phyloP scores from a whole-genome alignment of 2,888 invertebrate species.

The Syrista parreyssii region DNA sequence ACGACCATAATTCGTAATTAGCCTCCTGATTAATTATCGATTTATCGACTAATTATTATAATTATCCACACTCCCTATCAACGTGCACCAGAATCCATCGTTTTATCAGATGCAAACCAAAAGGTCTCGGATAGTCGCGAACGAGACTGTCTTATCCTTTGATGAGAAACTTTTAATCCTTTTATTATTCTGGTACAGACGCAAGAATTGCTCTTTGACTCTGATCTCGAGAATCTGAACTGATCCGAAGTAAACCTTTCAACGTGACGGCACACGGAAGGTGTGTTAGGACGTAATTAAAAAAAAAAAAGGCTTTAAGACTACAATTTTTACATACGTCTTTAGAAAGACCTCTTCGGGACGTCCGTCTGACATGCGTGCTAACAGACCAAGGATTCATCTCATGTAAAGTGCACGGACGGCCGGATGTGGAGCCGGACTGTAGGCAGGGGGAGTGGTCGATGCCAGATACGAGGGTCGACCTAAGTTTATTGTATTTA shows the following conservation, averaged over 20 bases:
- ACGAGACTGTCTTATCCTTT: not conserved
- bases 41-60: constrained; percentile 61
- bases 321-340: not conserved
- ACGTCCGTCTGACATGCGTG: not conserved
- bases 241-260: not conserved
- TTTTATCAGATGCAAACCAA: not conserved
- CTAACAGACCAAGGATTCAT: not conserved
- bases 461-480: constrained; percentile 56
- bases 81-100: constrained; percentile 3
- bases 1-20: constrained; percentile 59
- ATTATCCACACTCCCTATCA: constrained; percentile 35
- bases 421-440: constrained; percentile 22
- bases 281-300: not conserved
- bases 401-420: constrained; percentile 19
- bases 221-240: not conserved
- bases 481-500: constrained; percentile 59
- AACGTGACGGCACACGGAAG: not conserved
- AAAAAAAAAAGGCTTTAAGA: not conserved
- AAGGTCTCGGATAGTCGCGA: not conserved
- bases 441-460: constrained; percentile 48
- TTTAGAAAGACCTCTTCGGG: not conserved
- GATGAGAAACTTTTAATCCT: not conserved
- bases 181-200: not conserved
- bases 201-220: not conserved
- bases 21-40: constrained; percentile 62